phyloP scores from a whole-genome alignment of 2,113 vertebrate genomes.

The Todiramphus saurophagus region DNA sequence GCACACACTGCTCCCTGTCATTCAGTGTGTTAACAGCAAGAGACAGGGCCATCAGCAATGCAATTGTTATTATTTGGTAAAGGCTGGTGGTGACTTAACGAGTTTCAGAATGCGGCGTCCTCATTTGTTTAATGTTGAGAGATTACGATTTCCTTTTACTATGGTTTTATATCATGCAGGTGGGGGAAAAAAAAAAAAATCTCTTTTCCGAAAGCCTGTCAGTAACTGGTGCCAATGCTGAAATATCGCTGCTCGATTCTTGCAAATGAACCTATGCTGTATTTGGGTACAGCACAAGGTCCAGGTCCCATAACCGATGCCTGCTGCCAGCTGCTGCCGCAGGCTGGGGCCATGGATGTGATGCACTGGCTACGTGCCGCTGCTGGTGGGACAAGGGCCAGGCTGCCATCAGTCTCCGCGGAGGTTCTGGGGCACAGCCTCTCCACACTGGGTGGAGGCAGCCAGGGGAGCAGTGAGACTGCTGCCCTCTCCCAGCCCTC shows the following conservation, averaged over 20 bases:
- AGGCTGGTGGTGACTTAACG: conserved; percentile 52
- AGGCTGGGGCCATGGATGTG: not conserved
- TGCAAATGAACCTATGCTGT: not conserved
- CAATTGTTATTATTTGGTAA: conserved; percentile 60
- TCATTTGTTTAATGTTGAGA: conserved; percentile 56
- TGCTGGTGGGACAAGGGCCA: not conserved
- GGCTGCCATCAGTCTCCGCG: not conserved
- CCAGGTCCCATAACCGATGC: not conserved
- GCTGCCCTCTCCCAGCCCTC: not conserved
- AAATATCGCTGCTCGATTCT: not conserved
- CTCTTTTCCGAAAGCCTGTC: conserved; percentile 1
- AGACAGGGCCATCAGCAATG: not conserved
- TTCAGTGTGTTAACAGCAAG: not conserved
- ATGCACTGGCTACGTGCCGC: accelerated
- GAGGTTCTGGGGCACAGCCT: not conserved
- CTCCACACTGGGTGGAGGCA: not conserved
- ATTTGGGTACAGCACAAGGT: not conserved
- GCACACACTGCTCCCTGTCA: not conserved
- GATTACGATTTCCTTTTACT: conserved; percentile 56
- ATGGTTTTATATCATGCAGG: conserved; percentile 60
- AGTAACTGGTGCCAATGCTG: not conserved
- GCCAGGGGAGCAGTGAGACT: not conserved
- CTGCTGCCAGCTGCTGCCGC: not conserved
- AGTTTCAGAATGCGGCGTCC: conserved; percentile 52
- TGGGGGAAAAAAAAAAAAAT: conserved; percentile 6